Conservation (phyloP, 1,140 invertebrate genomes). For the Polypedilum pembai region DNA sequence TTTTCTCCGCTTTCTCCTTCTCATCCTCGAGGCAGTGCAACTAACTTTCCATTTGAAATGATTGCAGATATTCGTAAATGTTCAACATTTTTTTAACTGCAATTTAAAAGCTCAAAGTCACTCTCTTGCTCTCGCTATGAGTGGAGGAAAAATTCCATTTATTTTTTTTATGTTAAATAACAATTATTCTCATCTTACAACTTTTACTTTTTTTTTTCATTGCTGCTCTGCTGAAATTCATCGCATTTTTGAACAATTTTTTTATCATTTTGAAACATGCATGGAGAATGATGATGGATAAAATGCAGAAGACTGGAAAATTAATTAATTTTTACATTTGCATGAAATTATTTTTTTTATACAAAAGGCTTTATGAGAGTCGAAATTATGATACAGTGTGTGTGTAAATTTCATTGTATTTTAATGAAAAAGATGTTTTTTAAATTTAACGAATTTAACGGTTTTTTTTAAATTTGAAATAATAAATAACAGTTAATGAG, state of each 20-base stretch:
- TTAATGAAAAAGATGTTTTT: no score
- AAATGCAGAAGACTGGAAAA: no score
- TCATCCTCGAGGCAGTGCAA: background rate
- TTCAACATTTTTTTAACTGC: constrained; percentile 9
- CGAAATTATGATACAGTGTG: no score
- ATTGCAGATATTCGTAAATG: constrained; percentile 12
- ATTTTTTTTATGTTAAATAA: constrained; percentile 23
- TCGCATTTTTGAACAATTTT: background rate
- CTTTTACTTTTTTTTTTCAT: background rate
- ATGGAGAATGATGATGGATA: no score
- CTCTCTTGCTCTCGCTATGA: background rate
- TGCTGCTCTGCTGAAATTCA: background rate
- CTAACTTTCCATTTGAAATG: constrained; percentile 19
- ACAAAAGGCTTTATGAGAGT: no score
- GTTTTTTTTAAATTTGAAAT: no score
- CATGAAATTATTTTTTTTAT: no score
- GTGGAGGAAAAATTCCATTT: constrained; percentile 4
- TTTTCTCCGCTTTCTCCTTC: background rate
- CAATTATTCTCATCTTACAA: background rate
- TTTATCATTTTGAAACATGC: no score
- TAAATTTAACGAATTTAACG: no score
- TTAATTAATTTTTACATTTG: no score
- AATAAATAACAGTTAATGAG: no score
- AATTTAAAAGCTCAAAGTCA: constrained; percentile 8
- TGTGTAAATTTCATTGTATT: no score